Conservation (phyloP, 2,888 invertebrate genomes). For the Acanthoscelides obtectus region DNA sequence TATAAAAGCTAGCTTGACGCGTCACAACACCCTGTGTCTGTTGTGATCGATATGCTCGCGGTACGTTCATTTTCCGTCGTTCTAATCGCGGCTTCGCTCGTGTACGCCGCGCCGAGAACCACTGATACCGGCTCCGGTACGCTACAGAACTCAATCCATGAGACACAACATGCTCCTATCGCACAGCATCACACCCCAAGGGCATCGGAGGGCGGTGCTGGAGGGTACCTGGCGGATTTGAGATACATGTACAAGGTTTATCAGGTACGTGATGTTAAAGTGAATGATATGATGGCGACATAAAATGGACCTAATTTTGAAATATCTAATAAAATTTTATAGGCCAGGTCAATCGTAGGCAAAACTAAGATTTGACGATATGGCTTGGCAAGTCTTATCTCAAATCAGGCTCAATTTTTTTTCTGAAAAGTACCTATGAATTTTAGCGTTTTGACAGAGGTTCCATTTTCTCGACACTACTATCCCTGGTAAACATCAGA, state of each 20-base stretch:
- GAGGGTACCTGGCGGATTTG: constrained; percentile 56
- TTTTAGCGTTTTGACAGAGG: too few species aligned
- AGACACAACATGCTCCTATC: background rate
- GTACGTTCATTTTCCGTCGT: background rate
- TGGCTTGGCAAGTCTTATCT: too few species aligned
- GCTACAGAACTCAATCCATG: background rate
- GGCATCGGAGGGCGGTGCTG: background rate
- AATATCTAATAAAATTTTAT: too few species aligned
- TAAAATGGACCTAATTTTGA: too few species aligned
- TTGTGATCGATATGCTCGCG: background rate
- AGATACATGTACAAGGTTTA: constrained; percentile 73
- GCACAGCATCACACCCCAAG: background rate
- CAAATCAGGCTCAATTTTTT: too few species aligned
- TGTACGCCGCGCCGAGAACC: background rate
- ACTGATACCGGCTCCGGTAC: background rate
- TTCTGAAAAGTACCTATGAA: too few species aligned
- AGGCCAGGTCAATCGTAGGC: too few species aligned
- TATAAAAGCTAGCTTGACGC: background rate
- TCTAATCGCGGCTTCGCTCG: background rate
- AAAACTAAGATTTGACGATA: too few species aligned
- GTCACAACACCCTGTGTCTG: background rate
- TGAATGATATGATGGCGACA: too few species aligned
- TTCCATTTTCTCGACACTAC: too few species aligned
- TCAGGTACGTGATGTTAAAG: constrained; percentile 13
- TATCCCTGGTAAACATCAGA: too few species aligned